Base-by-base conservation (phyloP, 2,113 vertebrate species). In the Dipodomys spectabilis region DNA sequence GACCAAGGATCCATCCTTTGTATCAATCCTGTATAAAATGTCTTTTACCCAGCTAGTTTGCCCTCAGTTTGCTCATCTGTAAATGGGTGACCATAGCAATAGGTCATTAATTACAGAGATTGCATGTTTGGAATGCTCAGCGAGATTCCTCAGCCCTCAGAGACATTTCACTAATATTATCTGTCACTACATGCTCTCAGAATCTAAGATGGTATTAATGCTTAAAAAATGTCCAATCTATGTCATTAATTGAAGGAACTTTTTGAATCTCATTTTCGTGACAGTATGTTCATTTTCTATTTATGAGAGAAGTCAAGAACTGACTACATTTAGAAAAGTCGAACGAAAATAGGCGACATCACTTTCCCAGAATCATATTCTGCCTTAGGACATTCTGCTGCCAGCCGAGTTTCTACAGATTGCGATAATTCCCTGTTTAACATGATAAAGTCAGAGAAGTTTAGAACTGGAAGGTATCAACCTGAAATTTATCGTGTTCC, bases 401-500 rank as follows among this genome's bases (percentile, higher is more conserved):
- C 32, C 69, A 68, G 30, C 25, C 87, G 74, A 74, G 94, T 85
- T 89, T 95, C 94, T 82, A 84, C 89, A 86, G 53, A 93, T 74
- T 94, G 68, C 39, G 53, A 74, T 80, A 81, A 86, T 86, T 93
- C 67, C 30, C 35, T 93, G 27, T 73, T 95, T 96, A 85, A 81
- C 45, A 74, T 67, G 60, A 91, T 62, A 82, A 93, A 95, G 85
- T 57, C 28, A 78, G 69, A 93, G 57, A 93, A 71, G 71, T 91
- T 91, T 79, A 91, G 81, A 96, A 96, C 44, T 44, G 13, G 25
- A 88, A 96, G 32, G 62, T 93, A 89, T 80, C 81, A 73, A 64
- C 4, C 2, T 91, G 60, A 75, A 73, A 79, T 92, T 89, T 95
- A 93, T 91, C 75, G 90, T 39, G 64, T 25, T 67, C 19, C 88